Percentiles rank a stretch among this genome's conserved stretches.
phyloP scores from a whole-genome alignment of 92 coral and sea anemone species.

The Siderastrea siderea region DNA sequence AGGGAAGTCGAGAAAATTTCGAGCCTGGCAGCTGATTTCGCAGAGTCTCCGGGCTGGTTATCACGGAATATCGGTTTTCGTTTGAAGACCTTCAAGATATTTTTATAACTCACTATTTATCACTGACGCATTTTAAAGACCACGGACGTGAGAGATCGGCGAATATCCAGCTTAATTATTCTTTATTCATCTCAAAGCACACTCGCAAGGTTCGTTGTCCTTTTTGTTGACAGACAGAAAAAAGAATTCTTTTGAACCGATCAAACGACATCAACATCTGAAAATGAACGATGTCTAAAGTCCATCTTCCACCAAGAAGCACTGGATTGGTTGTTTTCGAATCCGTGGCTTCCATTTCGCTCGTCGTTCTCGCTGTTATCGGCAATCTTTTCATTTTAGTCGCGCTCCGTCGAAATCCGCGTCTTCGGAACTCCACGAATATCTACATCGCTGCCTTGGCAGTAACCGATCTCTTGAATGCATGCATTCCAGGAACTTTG shows the following conservation, averaged over 20 bases:
- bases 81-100: neutral
- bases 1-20: no score
- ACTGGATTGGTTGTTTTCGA: conserved; percentile 6
- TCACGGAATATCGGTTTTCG: neutral
- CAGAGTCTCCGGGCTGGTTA: neutral
- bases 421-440: conserved; percentile 40
- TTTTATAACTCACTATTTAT: neutral
- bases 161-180: neutral
- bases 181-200: neutral
- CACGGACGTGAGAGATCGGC: neutral
- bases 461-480: conserved; percentile 30
- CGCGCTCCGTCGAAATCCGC: conserved; percentile 41
- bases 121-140: neutral
- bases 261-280: neutral
- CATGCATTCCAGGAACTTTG: conserved; percentile 31
- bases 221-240: neutral
- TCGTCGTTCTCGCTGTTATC: conserved; percentile 8
- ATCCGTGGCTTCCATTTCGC: conserved; percentile 23
- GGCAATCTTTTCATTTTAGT: conserved; percentile 42
- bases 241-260: neutral
- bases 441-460: conserved; percentile 50
- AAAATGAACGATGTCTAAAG: neutral
- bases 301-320: conserved; percentile 26
- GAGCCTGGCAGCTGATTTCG: neutral
- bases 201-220: neutral